Evolutionary conservation across 2,113 vertebrate genomes (phyloP), one percentile per base, ranked within the genome.

Genomic region (Alaudala cheleensis): DNA sequence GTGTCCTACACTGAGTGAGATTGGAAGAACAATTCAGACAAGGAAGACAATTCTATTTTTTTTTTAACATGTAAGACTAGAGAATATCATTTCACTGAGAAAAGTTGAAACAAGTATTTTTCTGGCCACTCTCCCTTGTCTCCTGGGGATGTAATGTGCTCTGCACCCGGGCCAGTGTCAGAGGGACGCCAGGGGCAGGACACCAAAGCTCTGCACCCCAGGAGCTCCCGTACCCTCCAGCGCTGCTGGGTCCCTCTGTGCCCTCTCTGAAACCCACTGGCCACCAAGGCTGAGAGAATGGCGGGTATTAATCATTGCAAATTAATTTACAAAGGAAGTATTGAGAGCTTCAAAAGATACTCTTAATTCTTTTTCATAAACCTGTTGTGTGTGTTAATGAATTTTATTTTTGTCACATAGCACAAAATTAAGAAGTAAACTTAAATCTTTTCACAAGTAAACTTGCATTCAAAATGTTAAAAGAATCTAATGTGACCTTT

Each of bases 1-100:
- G 25, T 2, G 3, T 10, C 31, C 37, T 14, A 0, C 13, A 0
- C 16, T 0, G 23, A 0, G 14, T 1, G 3, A 54, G 65, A 23
- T 34, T 9, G 72, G 26, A 19, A 50, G 54, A 25, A 5, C 10
- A n/a, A 11, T 16, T 9, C 56, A 21, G 16, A 14, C 14, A 26
- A 54, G 29, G 50, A 49, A 16, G 0, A 28, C 9, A 29, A 20
- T 20, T 18, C 0, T 37, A n/a, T 37, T 37, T 37, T 21, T 33
- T 9, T 7, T 73, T 47, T 23, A 34, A 34, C 8, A 0, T 2
- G 4, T 14, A 6, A 25, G 3, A 23, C 31, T 9, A 34, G 21
- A 74, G 4, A n/a, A 34, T 10, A 19, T 5, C 0, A 44, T 15
- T 53, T 37, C 45, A 22, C 4, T 1, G 10, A 37, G 11, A 37